Conservation (phyloP, 1,140 invertebrate genomes). For the Carcinoscorpius rotundicauda region DNA sequence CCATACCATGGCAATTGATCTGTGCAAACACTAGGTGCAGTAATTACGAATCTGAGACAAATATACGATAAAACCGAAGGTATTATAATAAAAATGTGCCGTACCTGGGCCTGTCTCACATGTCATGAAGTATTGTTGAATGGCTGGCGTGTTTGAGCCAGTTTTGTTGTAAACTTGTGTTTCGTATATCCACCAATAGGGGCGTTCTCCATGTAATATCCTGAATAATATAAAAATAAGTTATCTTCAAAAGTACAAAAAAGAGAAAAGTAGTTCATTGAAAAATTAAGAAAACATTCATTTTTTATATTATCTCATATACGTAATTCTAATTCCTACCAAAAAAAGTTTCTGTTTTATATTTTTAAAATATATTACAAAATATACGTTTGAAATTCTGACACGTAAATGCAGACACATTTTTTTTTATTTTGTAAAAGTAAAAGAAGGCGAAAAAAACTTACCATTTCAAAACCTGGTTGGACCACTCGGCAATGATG, state of each 20-base stretch:
- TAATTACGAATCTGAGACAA: no score
- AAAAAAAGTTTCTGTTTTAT: background rate
- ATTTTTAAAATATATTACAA: background rate
- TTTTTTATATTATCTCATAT: no score
- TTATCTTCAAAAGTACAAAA: conserved; percentile 9
- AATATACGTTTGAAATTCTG: background rate
- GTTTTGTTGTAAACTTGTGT: conserved; percentile 23
- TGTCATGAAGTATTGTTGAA: conserved; percentile 42
- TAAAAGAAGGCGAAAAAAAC: background rate
- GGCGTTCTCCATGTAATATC: conserved; percentile 46
- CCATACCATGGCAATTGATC: no score
- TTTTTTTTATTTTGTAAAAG: background rate
- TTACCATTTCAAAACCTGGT: conserved; percentile 41
- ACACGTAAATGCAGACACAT: background rate
- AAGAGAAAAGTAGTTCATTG: conserved; percentile 1
- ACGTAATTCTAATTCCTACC: background rate
- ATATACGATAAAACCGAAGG: no score
- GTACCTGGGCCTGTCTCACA: conserved; percentile 50
- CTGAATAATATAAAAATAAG: conserved; percentile 29
- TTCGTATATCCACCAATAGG: conserved; percentile 53
- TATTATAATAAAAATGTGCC: no score
- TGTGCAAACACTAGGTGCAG: no score
- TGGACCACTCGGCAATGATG: conserved; percentile 39
- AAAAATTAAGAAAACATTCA: background rate
- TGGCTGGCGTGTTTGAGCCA: conserved; percentile 22